These are phyloP conservation scores for Phalacrocorax brasilianus DNA, from an alignment of 2,113 vertebrate species.

Conservation along the genomic window DNA sequence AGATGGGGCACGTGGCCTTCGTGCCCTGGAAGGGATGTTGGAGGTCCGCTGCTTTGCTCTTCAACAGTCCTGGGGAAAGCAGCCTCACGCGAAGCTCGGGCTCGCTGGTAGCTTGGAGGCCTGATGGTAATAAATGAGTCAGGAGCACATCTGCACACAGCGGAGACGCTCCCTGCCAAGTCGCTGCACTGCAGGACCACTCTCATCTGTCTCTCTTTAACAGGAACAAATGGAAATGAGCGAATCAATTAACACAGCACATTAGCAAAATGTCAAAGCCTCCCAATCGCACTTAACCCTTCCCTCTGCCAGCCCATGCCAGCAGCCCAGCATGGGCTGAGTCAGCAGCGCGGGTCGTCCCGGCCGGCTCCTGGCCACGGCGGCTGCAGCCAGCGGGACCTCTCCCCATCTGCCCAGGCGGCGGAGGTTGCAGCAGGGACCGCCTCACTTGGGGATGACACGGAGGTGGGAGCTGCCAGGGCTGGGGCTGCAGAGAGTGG, in stretches of 20 bases:
- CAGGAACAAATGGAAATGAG: conserved; percentile 93
- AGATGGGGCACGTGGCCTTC: background rate
- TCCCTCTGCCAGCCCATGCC: conserved; percentile 53
- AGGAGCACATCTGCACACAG: conserved; percentile 82
- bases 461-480: fast-evolving
- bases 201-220: conserved; percentile 87
- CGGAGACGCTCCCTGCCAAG: conserved; percentile 81
- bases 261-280: conserved; percentile 87
- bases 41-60: background rate
- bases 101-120: conserved; percentile 24
- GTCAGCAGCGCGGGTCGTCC: background rate
- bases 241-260: conserved; percentile 92
- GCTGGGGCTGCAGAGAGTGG: background rate
- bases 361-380: fast-evolving
- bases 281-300: conserved; percentile 67
- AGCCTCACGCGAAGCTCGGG: background rate
- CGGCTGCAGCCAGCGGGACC: background rate
- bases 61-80: background rate
- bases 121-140: conserved; percentile 59
- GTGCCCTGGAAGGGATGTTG: background rate
- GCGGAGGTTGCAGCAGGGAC: background rate
- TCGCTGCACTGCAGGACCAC: conserved; percentile 86
- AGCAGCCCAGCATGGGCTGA: conserved; percentile 33
- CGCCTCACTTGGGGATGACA: background rate
- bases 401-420: background rate